Conservation (phyloP, 2,797 vertebrate genomes). For the Cephalopachus bancanus region DNA sequence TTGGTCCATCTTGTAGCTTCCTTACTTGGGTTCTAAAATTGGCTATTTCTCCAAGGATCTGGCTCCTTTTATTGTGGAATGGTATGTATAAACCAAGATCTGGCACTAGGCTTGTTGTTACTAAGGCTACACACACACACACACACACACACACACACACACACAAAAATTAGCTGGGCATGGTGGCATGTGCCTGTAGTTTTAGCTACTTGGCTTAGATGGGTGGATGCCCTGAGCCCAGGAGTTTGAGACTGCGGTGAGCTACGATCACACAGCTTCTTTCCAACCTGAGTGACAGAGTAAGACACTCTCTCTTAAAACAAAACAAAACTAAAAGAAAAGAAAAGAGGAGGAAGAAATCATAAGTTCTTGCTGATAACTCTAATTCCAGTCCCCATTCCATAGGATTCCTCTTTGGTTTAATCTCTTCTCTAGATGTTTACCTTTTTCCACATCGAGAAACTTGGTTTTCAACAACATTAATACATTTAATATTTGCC, state of each 20-base stretch:
- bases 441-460: not conserved
- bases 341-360: too few species aligned
- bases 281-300: too few species aligned
- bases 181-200: too few species aligned
- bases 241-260: too few species aligned
- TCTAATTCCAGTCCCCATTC: not conserved
- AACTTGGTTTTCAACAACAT: not conserved
- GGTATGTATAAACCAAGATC: not conserved
- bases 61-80: slow-evolving; percentile 3
- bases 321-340: too few species aligned
- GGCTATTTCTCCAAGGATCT: not conserved
- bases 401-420: not conserved
- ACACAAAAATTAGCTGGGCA: too few species aligned
- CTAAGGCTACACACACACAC: not conserved
- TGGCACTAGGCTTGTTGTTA: not conserved
- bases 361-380: not conserved
- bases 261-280: too few species aligned
- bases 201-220: too few species aligned
- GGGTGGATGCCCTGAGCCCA: too few species aligned
- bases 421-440: not conserved
- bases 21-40: not conserved
- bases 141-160: too few species aligned
- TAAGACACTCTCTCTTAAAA: too few species aligned
- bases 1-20: not conserved
- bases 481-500: not conserved